Conservation (phyloP, 1,140 invertebrate species). For the Atta colombica region DNA sequence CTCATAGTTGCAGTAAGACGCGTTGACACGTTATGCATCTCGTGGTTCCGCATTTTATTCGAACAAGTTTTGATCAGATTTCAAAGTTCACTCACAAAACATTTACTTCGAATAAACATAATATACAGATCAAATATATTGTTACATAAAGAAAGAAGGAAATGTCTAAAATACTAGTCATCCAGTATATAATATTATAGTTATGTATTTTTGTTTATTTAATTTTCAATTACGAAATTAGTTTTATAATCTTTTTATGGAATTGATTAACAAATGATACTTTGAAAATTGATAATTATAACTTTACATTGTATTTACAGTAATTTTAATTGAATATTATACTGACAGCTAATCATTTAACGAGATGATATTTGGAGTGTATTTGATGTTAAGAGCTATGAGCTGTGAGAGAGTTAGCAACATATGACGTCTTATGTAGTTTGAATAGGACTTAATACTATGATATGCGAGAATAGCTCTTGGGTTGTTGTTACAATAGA, state of each 20-base stretch:
- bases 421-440: slow-evolving; percentile 22
- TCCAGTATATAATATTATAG: background rate
- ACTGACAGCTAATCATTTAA: background rate
- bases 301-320: background rate
- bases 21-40: background rate
- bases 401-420: background rate
- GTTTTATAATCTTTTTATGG: background rate
- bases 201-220: background rate
- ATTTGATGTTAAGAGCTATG: slow-evolving; percentile 34
- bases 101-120: background rate
- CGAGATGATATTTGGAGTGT: background rate
- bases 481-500: slow-evolving; percentile 48
- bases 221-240: background rate
- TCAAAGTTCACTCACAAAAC: background rate
- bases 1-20: slow-evolving; percentile 7
- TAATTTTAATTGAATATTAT: background rate
- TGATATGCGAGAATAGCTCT: slow-evolving; percentile 44
- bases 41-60: slow-evolving; percentile 1
- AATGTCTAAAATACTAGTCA: background rate
- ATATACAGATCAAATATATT: background rate
- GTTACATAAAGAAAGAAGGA: no score
- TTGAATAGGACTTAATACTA: slow-evolving; percentile 45
- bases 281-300: background rate
- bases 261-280: background rate
- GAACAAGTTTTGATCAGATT: slow-evolving; percentile 29